Evolutionary conservation across 2,888 invertebrate species (phyloP).

Genomic region (Ypsolopha sequella): DNA sequence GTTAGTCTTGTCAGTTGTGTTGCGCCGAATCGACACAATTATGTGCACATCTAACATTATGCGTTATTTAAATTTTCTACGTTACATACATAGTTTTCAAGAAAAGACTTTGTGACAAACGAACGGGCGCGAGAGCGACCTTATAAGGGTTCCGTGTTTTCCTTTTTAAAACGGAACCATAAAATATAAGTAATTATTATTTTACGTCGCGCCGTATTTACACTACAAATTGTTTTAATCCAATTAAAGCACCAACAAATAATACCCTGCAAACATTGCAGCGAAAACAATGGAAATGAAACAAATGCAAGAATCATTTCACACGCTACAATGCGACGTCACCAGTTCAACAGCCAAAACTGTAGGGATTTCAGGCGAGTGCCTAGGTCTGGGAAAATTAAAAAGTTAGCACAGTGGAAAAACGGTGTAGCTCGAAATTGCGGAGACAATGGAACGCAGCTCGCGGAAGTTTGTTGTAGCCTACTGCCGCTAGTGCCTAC

Average conservation of each 20-base stretch:
- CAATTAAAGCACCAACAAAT: background rate
- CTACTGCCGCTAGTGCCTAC: conserved; percentile 4
- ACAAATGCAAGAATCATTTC: conserved; percentile 21
- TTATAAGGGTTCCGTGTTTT: background rate
- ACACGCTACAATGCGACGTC: conserved; percentile 27
- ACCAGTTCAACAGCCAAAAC: conserved; percentile 25
- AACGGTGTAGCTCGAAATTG: conserved; percentile 7
- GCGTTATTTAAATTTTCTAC: too few relatives aligned
- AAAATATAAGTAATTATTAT: background rate
- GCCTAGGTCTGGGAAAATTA: conserved; percentile 7
- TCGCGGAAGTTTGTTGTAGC: background rate
- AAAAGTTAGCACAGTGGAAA: conserved; percentile 9
- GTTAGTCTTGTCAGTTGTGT: too few relatives aligned
- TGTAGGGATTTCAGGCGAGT: conserved; percentile 9
- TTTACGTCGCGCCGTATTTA: background rate
- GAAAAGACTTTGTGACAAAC: too few relatives aligned
- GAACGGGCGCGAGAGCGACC: too few relatives aligned
- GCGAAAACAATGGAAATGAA: conserved; percentile 13
- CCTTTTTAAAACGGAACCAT: too few relatives aligned
- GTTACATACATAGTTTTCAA: too few relatives aligned
- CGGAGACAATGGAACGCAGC: conserved; percentile 6
- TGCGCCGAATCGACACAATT: too few relatives aligned
- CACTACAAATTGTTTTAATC: background rate
- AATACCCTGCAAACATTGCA: background rate
- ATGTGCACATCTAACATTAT: too few relatives aligned